phyloP scores from a whole-genome alignment of 2,113 vertebrate species.

The Megaceryle torquata region DNA sequence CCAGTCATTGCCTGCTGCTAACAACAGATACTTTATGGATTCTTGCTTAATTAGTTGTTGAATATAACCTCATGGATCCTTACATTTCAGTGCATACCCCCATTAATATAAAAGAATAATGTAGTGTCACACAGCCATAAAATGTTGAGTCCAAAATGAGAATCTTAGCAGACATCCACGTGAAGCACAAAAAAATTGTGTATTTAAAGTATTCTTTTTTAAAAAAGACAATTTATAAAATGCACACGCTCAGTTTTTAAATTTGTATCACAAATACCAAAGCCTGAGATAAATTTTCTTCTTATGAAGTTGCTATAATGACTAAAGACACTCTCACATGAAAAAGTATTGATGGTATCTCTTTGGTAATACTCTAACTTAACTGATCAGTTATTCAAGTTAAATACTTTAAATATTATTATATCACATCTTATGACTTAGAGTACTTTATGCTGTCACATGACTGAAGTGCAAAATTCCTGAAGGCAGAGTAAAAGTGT shows the following conservation, averaged over 20 bases:
- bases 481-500: conserved; percentile 19
- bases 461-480: not conserved
- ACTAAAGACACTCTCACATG: conserved; percentile 19
- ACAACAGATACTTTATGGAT: conserved; percentile 60
- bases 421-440: not conserved
- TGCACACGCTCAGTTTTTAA: conserved; percentile 31
- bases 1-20: conserved; percentile 13
- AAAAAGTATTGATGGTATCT: conserved; percentile 26
- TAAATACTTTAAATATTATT: conserved; percentile 27
- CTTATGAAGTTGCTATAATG: conserved; percentile 36
- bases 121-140: not conserved
- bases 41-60: conserved; percentile 65
- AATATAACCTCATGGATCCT: conserved; percentile 15
- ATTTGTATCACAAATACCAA: conserved; percentile 23
- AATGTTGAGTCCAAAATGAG: not conserved
- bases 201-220: conserved; percentile 15
- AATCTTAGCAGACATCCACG: not conserved
- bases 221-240: not conserved
- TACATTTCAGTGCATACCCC: not conserved
- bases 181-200: conserved; percentile 5
- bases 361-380: conserved; percentile 56
- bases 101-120: conserved; percentile 16
- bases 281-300: conserved; percentile 46
- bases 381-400: conserved; percentile 32
- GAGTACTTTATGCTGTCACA: not conserved